Evolutionary conservation across 23 tunicate species (phyloP).

Genomic region (Oikopleura dioica): DNA sequence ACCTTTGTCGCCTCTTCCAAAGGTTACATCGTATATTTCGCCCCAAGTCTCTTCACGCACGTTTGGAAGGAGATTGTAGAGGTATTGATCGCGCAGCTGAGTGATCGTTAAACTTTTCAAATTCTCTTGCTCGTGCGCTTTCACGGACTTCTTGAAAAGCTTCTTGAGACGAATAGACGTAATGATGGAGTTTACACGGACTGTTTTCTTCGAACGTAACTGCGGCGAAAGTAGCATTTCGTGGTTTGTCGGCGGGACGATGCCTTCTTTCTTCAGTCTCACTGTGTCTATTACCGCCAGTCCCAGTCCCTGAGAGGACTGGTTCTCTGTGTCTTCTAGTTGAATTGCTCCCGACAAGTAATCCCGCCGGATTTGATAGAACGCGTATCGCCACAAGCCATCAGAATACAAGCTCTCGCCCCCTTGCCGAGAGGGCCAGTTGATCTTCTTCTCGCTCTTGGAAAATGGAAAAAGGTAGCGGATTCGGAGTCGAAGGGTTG

Average conservation of each 20-base stretch:
- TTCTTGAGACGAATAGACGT: too few species aligned
- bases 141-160: too few species aligned
- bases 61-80: not conserved
- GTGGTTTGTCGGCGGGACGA: too few species aligned
- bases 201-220: not conserved
- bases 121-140: not conserved
- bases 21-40: too few species aligned
- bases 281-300: not conserved
- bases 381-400: not conserved
- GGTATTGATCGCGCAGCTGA: not conserved
- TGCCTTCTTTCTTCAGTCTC: not conserved
- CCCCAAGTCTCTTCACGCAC: not conserved
- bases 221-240: too few species aligned
- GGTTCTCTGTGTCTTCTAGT: not conserved
- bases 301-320: not conserved
- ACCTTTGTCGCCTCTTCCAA: not conserved
- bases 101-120: not conserved
- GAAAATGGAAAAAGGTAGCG: not conserved
- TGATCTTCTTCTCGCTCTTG: not conserved
- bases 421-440: not conserved
- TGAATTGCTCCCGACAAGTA: not conserved
- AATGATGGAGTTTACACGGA: too few species aligned
- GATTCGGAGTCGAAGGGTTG: not conserved
- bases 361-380: not conserved
- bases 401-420: not conserved